These are phyloP conservation scores for Xenopus laevis DNA, from an alignment of 2,113 vertebrate genomes.

Conservation along the genomic window DNA sequence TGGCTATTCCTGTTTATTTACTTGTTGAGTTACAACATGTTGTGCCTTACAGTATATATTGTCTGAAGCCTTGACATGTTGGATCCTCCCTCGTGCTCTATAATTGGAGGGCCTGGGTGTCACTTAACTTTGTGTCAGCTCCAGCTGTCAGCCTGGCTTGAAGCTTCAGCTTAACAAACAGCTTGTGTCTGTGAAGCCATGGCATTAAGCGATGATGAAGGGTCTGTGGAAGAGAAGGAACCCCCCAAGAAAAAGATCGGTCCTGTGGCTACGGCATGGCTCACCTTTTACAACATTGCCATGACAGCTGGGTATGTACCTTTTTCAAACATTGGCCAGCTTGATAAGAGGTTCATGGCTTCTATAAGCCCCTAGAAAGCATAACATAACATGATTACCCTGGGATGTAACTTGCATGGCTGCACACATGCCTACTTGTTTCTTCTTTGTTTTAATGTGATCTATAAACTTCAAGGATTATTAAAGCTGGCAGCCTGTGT, in stretches of 20 bases:
- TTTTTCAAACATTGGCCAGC: background rate
- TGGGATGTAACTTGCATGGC: background rate
- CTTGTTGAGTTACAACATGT: too few species aligned
- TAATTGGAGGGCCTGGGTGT: slow-evolving; percentile 35
- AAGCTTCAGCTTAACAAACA: slow-evolving; percentile 56
- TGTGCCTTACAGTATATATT: too few species aligned
- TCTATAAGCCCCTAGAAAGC: background rate
- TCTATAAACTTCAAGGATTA: too few species aligned
- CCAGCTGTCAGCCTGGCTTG: slow-evolving; percentile 71
- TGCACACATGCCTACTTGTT: too few species aligned
- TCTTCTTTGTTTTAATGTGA: background rate
- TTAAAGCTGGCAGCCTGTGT: background rate
- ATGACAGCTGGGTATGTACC: slow-evolving; percentile 91
- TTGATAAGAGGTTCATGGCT: background rate
- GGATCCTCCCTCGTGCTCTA: slow-evolving; percentile 32
- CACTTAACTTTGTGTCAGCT: slow-evolving; percentile 33
- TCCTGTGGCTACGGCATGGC: slow-evolving; percentile 81
- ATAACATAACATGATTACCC: background rate
- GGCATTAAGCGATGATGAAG: slow-evolving; percentile 90
- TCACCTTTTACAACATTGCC: slow-evolving; percentile 94
- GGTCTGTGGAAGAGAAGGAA: slow-evolving; percentile 81
- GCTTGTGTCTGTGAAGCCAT: slow-evolving; percentile 69
- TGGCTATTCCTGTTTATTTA: too few species aligned
- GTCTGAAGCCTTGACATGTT: too few species aligned
- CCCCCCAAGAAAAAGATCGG: slow-evolving; percentile 73